Percentiles rank a stretch among this genome's conserved stretches.
Evolutionary conservation across 2,113 vertebrate species (phyloP).

Genomic region (Myotis brandtii): DNA sequence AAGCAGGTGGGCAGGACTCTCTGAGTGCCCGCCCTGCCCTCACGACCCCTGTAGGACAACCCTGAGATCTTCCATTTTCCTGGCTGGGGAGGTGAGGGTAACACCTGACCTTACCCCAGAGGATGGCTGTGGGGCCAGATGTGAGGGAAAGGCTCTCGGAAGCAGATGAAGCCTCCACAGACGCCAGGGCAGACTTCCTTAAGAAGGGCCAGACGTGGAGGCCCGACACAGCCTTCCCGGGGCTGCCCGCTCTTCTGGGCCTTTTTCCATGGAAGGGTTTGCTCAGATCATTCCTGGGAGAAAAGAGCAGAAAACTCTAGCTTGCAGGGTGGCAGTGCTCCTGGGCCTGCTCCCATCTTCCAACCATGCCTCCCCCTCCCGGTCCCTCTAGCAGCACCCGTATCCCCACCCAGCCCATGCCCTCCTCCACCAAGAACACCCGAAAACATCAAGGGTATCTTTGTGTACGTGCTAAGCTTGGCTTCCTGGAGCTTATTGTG

Average conservation of each 20-base stretch:
- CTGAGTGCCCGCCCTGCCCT: background rate
- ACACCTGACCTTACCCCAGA: background rate
- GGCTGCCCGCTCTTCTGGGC: background rate
- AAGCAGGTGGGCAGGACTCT: background rate
- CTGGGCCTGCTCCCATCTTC: background rate
- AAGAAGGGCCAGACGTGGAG: background rate
- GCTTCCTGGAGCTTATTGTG: slow-evolving; percentile 35
- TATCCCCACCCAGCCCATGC: background rate
- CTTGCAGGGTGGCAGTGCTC: background rate
- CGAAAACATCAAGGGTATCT: background rate
- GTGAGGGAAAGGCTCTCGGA: background rate
- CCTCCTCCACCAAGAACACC: background rate
- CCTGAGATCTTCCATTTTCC: background rate
- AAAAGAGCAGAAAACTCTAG: background rate
- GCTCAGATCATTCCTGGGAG: background rate
- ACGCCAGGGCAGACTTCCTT: background rate
- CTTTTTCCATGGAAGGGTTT: background rate
- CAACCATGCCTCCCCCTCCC: background rate
- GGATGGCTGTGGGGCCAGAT: background rate
- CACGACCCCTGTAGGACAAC: background rate
- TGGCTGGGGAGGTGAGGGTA: background rate
- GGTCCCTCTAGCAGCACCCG: background rate
- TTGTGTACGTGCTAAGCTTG: background rate
- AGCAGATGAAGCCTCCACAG: background rate
- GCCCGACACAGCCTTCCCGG: background rate